A percentile compares a stretch with the other conserved stretches of the same genome.
These are phyloP conservation scores for Cheracebus regulus DNA, from an alignment of 2,797 vertebrate species.

Conservation along the genomic window DNA sequence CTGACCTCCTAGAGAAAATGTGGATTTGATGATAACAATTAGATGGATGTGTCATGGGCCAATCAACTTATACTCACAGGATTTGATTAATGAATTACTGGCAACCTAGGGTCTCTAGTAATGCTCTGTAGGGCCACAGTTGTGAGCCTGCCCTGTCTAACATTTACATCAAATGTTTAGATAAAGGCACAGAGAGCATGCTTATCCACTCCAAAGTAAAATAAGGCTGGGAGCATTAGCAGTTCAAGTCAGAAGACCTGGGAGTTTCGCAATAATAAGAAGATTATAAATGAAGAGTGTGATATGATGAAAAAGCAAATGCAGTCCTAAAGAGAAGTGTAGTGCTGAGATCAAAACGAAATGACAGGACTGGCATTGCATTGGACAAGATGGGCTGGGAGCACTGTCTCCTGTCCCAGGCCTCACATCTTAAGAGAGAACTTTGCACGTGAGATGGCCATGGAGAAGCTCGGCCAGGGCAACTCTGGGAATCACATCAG, in stretches of 20 bases:
- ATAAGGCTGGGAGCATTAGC: background rate
- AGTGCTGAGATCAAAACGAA: background rate
- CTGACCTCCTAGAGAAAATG: background rate
- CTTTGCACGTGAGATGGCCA: background rate
- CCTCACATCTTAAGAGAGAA: background rate
- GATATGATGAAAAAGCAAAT: background rate
- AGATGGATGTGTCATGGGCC: background rate
- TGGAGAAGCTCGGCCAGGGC: background rate
- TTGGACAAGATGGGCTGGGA: background rate
- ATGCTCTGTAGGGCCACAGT: background rate
- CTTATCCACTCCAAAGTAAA: background rate
- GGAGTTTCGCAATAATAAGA: background rate
- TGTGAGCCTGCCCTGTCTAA: background rate
- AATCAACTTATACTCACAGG: background rate
- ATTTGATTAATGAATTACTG: background rate
- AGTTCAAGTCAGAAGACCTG: background rate
- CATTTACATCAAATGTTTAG: background rate
- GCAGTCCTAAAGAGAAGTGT: background rate
- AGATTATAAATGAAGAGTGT: background rate
- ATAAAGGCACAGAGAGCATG: background rate
- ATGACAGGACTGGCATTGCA: rapidly evolving
- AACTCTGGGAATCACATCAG: background rate
- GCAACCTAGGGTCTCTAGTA: background rate
- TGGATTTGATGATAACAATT: background rate
- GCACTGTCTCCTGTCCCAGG: rapidly evolving